These are phyloP conservation scores for Anniella stebbinsi DNA, from an alignment of 2,797 vertebrate genomes.

Conservation along the genomic window DNA sequence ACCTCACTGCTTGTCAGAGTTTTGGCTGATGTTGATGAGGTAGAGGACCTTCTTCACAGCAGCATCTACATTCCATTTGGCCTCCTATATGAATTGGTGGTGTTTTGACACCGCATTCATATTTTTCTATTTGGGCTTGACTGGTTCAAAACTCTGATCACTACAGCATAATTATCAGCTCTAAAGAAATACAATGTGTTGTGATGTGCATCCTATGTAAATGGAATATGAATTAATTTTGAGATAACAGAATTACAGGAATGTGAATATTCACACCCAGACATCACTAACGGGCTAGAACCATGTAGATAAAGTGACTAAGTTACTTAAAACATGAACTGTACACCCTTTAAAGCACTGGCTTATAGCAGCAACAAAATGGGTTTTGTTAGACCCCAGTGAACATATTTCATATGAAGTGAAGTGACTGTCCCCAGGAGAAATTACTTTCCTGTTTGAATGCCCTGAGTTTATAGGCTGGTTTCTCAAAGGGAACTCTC, in stretches of 20 bases:
- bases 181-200: constrained; percentile 51
- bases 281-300: not conserved
- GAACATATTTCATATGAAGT: constrained; percentile 47
- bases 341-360: constrained; percentile 26
- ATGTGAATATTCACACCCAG: constrained; percentile 36
- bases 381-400: constrained; percentile 24
- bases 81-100: not conserved
- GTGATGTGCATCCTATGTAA: constrained; percentile 29
- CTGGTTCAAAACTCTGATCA: constrained; percentile 23
- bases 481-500: constrained; percentile 38
- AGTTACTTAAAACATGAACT: constrained; percentile 32
- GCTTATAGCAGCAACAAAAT: constrained; percentile 38
- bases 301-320: constrained; percentile 23
- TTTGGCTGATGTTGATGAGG: not conserved
- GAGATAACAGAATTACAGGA: constrained; percentile 24
- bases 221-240: constrained; percentile 58
- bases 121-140: not conserved
- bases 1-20: not conserved
- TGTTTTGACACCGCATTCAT: not conserved
- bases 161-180: constrained; percentile 1
- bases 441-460: constrained; percentile 53
- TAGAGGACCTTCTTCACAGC: not conserved
- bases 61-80: not conserved
- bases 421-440: constrained; percentile 43
- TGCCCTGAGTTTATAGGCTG: not conserved